Evolutionary conservation across 2,888 invertebrate species (phyloP).

Genomic region (Drosophila limbata): DNA sequence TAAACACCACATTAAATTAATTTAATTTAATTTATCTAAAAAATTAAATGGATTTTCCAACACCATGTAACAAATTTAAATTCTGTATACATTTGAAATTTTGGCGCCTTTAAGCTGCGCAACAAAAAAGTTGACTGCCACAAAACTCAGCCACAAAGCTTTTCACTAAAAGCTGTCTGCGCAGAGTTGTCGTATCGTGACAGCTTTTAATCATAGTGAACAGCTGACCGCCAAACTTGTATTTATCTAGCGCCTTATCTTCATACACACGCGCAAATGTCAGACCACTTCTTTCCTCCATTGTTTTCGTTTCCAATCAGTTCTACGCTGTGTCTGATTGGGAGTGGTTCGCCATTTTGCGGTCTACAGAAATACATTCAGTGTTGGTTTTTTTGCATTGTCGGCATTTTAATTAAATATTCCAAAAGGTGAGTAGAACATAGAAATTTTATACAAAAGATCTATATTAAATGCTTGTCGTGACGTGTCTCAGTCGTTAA

Average conservation of each 20-base stretch:
- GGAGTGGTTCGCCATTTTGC: constrained; percentile 64
- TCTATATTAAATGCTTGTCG: not conserved
- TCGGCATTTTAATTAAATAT: constrained; percentile 51
- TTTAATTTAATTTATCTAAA: not conserved
- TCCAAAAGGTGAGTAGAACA: constrained; percentile 60
- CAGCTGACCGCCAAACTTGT: constrained; percentile 65
- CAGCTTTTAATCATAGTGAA: constrained; percentile 34
- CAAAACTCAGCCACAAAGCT: constrained; percentile 24
- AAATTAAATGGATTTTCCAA: not conserved
- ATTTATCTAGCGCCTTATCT: constrained; percentile 70
- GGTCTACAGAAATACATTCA: constrained; percentile 38
- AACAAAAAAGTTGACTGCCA: constrained; percentile 23
- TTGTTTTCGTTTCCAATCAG: constrained; percentile 63
- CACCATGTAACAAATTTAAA: not conserved
- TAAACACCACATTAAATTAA: not conserved
- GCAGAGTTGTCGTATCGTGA: constrained; percentile 33
- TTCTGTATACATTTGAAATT: constrained; percentile 12
- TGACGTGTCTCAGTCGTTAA: not conserved
- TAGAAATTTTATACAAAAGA: constrained; percentile 27
- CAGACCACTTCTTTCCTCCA: constrained; percentile 53
- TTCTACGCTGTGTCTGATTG: constrained; percentile 62
- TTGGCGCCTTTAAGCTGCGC: constrained; percentile 15
- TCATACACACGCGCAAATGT: constrained; percentile 40
- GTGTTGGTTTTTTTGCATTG: constrained; percentile 33
- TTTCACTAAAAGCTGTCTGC: constrained; percentile 28